Evolutionary conservation across 1,140 invertebrate species (phyloP).

Genomic region (Drosophila willistoni): DNA sequence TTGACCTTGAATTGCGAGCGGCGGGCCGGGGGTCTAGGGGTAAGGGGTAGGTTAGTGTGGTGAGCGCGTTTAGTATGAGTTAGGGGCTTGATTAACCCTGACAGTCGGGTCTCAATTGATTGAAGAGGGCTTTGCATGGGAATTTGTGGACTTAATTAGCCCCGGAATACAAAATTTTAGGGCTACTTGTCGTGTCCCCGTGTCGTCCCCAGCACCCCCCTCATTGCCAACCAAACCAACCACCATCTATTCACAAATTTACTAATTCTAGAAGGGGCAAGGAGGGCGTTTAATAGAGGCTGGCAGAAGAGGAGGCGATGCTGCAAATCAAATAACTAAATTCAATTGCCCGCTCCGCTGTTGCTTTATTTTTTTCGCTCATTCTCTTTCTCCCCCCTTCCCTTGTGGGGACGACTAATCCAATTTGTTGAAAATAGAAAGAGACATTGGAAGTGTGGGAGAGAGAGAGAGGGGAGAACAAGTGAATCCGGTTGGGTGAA

Average conservation of each 20-base stretch:
- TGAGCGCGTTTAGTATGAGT: background rate
- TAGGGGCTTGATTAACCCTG: slow-evolving; percentile 22
- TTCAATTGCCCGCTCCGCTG: background rate
- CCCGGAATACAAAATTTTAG: slow-evolving; percentile 8
- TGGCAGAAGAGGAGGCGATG: background rate
- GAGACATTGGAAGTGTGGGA: background rate
- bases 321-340: slow-evolving; percentile 16
- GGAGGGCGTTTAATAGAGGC: background rate
- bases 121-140: slow-evolving; percentile 65
- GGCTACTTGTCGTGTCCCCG: background rate
- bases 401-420: slow-evolving; percentile 3
- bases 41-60: background rate
- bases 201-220: background rate
- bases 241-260: no score
- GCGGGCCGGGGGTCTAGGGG: slow-evolving; percentile 9
- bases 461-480: background rate
- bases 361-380: no score
- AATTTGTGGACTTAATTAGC: slow-evolving; percentile 64
- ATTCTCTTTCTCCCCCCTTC: no score
- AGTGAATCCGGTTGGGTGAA: background rate
- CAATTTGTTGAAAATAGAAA: slow-evolving; percentile 1
- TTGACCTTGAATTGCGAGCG: slow-evolving; percentile 35
- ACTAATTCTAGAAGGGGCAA: background rate
- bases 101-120: slow-evolving; percentile 52
- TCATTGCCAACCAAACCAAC: background rate